phyloP scores from a whole-genome alignment of 2,888 invertebrate genomes.

The Drosophila tanythrix region DNA sequence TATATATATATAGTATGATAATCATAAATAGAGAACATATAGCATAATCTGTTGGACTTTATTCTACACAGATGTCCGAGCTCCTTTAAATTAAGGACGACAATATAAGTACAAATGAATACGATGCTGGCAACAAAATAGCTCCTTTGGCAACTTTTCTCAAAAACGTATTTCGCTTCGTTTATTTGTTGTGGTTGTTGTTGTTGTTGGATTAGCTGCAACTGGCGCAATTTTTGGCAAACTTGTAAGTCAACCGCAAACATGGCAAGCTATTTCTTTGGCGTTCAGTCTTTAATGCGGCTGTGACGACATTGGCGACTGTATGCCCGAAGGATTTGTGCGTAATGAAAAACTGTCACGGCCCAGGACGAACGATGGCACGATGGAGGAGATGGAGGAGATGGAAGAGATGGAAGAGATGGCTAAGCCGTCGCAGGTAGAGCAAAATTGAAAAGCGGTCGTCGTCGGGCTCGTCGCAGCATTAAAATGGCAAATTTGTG shows the following conservation, averaged over 20 bases:
- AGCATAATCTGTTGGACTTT: not conserved
- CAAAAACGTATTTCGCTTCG: not conserved
- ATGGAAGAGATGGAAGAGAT: slow-evolving; percentile 68
- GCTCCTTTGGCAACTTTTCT: not conserved
- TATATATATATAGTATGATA: not conserved
- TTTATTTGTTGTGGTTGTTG: not conserved
- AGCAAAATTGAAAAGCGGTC: slow-evolving; percentile 72
- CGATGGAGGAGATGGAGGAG: not conserved
- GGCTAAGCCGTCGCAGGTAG: slow-evolving; percentile 69
- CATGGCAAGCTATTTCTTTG: slow-evolving; percentile 42
- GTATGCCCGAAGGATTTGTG: slow-evolving; percentile 79
- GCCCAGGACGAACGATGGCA: slow-evolving; percentile 10
- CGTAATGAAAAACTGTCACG: slow-evolving; percentile 78
- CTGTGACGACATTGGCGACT: slow-evolving; percentile 58
- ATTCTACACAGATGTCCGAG: not conserved
- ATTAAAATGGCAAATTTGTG: slow-evolving; percentile 80
- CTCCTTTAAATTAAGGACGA: not conserved
- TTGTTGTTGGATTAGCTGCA: slow-evolving; percentile 24
- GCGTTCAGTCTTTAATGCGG: slow-evolving; percentile 55
- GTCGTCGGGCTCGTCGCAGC: slow-evolving; percentile 46
- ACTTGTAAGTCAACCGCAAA: slow-evolving; percentile 49
- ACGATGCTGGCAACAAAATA: not conserved
- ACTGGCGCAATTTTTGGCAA: slow-evolving; percentile 28
- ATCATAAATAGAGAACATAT: not conserved
- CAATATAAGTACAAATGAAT: not conserved